phyloP scores from a whole-genome alignment of 2,797 vertebrate species.

The Manis javanica region DNA sequence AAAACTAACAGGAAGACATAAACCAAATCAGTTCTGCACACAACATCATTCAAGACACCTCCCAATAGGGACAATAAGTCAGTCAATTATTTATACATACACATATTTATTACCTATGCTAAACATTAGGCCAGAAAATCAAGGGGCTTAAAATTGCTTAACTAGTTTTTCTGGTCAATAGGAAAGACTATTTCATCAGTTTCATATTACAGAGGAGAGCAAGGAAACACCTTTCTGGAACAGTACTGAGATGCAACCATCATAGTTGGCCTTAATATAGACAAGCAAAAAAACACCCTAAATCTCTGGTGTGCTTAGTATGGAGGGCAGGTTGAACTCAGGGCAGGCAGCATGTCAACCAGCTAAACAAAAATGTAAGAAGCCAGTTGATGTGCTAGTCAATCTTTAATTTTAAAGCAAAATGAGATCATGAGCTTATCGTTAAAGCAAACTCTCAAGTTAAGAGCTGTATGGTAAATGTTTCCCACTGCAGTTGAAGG shows the following conservation, averaged over 20 bases:
- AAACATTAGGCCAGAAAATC: slow-evolving; percentile 42
- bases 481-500: not conserved
- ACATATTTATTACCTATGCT: slow-evolving; percentile 31
- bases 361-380: slow-evolving; percentile 50
- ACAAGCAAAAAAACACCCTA: slow-evolving; percentile 30
- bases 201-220: slow-evolving; percentile 32
- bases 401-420: slow-evolving; percentile 57
- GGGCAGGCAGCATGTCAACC: not conserved
- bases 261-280: not conserved
- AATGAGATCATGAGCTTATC: not conserved
- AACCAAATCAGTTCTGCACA: slow-evolving; percentile 49
- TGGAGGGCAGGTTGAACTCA: not conserved
- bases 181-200: slow-evolving; percentile 15
- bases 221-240: slow-evolving; percentile 54
- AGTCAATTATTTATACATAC: slow-evolving; percentile 42
- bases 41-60: slow-evolving; percentile 36
- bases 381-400: not conserved
- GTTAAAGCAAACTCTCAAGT: slow-evolving; percentile 36
- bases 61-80: not conserved
- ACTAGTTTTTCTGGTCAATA: slow-evolving; percentile 43
- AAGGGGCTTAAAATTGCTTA: slow-evolving; percentile 52
- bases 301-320: not conserved
- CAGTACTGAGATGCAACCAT: not conserved
- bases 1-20: slow-evolving; percentile 47
- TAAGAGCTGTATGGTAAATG: slow-evolving; percentile 12